Percentiles rank a stretch among this genome's conserved stretches.
Evolutionary conservation across 2,888 invertebrate genomes (phyloP).

Genomic region (Scaptodrosophila latifasciaeformis): DNA sequence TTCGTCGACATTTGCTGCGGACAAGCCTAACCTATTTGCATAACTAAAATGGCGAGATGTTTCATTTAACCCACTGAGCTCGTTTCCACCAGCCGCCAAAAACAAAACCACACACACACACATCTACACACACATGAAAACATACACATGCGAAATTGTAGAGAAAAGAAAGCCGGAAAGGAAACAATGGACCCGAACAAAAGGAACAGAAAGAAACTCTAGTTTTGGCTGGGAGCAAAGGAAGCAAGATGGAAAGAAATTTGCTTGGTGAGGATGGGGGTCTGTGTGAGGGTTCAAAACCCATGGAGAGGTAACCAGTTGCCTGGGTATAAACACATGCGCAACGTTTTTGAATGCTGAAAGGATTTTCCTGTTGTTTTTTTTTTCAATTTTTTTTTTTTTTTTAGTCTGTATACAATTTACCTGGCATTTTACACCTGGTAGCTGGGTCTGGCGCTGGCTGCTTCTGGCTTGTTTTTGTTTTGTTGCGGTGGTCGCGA

Average conservation of each 20-base stretch:
- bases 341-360: slow-evolving; percentile 19
- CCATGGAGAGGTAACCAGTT: background rate
- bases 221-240: no score
- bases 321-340: no score
- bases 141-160: no score
- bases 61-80: slow-evolving; percentile 64
- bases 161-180: slow-evolving; percentile 25
- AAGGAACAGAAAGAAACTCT: no score
- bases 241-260: no score
- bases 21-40: slow-evolving; percentile 45
- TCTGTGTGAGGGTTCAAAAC: background rate
- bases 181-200: background rate
- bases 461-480: no score
- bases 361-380: no score
- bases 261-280: background rate
- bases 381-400: no score
- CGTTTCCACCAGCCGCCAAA: slow-evolving; percentile 42
- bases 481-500: no score
- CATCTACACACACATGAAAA: slow-evolving; percentile 3
- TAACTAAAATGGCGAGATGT: slow-evolving; percentile 40
- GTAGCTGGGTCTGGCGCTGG: slow-evolving; percentile 9
- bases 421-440: slow-evolving; percentile 25
- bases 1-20: slow-evolving; percentile 40
- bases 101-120: slow-evolving; percentile 35
- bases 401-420: no score